Evolutionary conservation across 2,113 vertebrate species (phyloP).

Genomic region (Ammodytes dubius): DNA sequence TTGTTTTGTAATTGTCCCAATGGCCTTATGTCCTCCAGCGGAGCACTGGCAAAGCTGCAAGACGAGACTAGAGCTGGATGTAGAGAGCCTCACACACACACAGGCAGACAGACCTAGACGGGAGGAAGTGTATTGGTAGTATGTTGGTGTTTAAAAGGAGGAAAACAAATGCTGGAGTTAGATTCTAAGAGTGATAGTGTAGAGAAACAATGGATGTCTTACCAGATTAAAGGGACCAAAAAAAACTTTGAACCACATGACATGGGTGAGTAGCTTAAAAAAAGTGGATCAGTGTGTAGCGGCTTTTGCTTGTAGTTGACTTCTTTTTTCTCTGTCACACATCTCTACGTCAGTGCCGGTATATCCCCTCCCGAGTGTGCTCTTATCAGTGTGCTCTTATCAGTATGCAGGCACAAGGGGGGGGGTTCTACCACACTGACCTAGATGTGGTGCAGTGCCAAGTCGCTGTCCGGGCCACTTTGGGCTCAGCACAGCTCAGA

Average conservation of each 20-base stretch:
- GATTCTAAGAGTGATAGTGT: constrained; percentile 11
- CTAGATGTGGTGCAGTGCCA: constrained; percentile 63
- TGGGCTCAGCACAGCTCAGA: constrained; percentile 36
- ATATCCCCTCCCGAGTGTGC: neutral
- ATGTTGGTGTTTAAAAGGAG: neutral
- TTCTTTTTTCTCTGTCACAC: neutral
- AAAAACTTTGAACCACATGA: constrained; percentile 58
- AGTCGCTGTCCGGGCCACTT: constrained; percentile 21
- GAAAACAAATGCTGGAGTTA: constrained; percentile 27
- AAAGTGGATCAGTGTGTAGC: neutral
- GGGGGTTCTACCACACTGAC: constrained; percentile 62
- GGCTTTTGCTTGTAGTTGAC: neutral
- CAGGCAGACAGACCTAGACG: neutral
- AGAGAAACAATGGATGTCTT: constrained; percentile 45
- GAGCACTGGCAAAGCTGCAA: constrained; percentile 46
- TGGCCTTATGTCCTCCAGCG: constrained; percentile 68
- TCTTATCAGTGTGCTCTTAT: neutral
- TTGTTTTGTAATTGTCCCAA: constrained; percentile 84
- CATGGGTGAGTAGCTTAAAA: constrained; percentile 76
- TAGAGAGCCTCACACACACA: constrained; percentile 38
- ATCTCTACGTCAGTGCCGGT: neutral
- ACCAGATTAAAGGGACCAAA: constrained; percentile 45
- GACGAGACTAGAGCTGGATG: constrained; percentile 33
- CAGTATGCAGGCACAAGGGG: neutral
- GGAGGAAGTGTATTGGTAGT: constrained; percentile 25